Evolutionary conservation across 2,113 vertebrate genomes (phyloP).

Genomic region (Polypterus bichir): DNA sequence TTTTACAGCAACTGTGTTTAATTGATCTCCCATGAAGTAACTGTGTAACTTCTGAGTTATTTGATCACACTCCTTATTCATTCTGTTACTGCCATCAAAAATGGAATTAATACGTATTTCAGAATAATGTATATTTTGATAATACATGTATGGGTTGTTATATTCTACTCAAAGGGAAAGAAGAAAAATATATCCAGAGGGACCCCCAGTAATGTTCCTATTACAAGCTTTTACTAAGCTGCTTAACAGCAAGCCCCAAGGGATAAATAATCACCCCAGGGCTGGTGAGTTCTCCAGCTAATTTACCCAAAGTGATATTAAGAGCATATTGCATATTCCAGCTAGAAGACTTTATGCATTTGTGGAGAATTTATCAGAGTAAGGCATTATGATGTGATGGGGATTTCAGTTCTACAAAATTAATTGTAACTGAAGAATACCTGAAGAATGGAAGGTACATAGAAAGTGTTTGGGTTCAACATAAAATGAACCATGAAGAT

Average conservation of each 20-base stretch:
- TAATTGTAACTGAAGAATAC: no score
- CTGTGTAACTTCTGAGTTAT: no score
- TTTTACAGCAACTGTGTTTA: no score
- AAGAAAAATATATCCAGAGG: conserved; percentile 37
- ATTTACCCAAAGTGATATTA: conserved; percentile 51
- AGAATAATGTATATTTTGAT: conserved; percentile 3
- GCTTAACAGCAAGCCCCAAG: conserved; percentile 52
- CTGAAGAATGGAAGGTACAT: no score
- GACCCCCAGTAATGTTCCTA: conserved; percentile 51
- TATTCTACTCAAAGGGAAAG: conserved; percentile 39
- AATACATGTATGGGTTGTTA: conserved; percentile 42
- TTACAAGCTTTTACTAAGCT: conserved; percentile 58
- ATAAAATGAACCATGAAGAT: no score
- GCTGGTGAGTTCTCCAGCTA: conserved; percentile 50
- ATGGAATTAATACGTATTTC: no score
- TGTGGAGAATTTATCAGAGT: not conserved
- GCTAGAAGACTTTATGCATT: not conserved
- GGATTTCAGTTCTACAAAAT: no score
- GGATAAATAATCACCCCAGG: conserved; percentile 49
- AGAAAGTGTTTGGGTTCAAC: no score
- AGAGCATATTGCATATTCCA: conserved; percentile 22
- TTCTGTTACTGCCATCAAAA: no score
- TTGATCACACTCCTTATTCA: no score
- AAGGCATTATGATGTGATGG: no score
- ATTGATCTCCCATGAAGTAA: no score